Percentiles rank a stretch among this genome's conserved stretches.
Conservation (phyloP, 1,140 invertebrate species). For the Aphaenogaster rudis region DNA sequence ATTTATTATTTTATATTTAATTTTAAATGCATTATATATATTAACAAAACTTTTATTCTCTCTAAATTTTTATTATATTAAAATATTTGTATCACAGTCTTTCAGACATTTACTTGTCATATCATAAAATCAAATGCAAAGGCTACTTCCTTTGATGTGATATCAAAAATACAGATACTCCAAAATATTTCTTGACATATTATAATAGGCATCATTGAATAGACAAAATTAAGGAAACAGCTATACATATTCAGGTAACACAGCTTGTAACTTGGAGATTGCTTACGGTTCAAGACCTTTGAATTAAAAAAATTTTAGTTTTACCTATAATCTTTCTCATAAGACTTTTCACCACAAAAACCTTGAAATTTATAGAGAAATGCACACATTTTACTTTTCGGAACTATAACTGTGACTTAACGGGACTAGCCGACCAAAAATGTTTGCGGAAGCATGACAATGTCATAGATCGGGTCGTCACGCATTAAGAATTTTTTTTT, state of each 20-base stretch:
- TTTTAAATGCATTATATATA: neutral
- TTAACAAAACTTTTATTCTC: neutral
- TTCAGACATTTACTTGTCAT: neutral
- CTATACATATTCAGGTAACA: slow-evolving; percentile 57
- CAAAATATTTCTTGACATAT: neutral
- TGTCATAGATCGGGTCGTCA: slow-evolving; percentile 68
- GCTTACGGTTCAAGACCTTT: neutral
- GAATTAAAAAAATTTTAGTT: slow-evolving; percentile 5
- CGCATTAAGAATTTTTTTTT: slow-evolving; percentile 76
- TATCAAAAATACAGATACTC: neutral
- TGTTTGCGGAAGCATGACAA: slow-evolving; percentile 81
- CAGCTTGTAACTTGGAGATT: slow-evolving; percentile 46
- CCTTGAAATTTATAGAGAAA: slow-evolving; percentile 51
- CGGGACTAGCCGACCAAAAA: slow-evolving; percentile 69
- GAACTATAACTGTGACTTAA: slow-evolving; percentile 75
- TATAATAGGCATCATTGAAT: neutral
- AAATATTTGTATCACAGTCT: neutral
- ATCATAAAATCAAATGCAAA: slow-evolving; percentile 5
- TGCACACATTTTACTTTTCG: neutral
- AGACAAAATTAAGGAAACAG: slow-evolving; percentile 35
- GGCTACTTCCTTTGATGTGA: neutral
- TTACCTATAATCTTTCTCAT: neutral
- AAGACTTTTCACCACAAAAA: slow-evolving; percentile 55
- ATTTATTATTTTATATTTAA: neutral
- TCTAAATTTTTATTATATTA: neutral